Base-by-base conservation (phyloP, 2,797 vertebrate species). In the Poecilia velifera region DNA sequence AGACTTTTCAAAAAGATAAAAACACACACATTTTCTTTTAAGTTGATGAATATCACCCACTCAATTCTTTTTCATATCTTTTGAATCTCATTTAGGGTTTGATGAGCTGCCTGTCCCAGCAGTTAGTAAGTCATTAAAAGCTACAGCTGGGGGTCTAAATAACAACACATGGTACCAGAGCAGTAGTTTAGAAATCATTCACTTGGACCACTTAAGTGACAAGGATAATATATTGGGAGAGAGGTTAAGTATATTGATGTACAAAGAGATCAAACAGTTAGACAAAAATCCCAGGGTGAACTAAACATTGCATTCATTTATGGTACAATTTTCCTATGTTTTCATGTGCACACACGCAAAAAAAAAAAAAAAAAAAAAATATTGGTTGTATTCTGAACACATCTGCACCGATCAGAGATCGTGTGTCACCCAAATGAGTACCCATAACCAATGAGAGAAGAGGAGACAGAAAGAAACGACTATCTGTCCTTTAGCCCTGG, bases 381-480 rank as follows among this genome's bases (percentile, higher is more conserved):
- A 2, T 80, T 74, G 78, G 49, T 62, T 79, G 76, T 74, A 73
- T 82, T 74, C 81, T 74, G 59, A 87, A 79, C 76, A 77, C 73
- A 74, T 84, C 71, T 66, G 68, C 81, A 87, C 76, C 80, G 70
- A 82, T 51, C 73, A 68, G 72, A 82, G 80, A 80, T 88, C 73
- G 84, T 91, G 84, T 90, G 85, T 78, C 59, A 49, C 34, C 84
- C 88, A 89, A 85, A 82, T 88, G 81, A 83, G 86, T 81, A 82
- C 92, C 76, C 76, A 66, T 8, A 3, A 72, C 13, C 34, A 62
- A 18, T 1, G 39, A 76, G 73, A 57, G 47, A 14, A 57, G 76
- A 75, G 62, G 76, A 79, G 43, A 83, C 82, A 76, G 47, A 84
- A 82, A 84, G 76, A 84, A 80, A 82, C 82, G 71, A 83, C 74